A percentile compares a stretch with the other conserved stretches of the same genome.
Evolutionary conservation across 2,113 vertebrate genomes (phyloP).

Genomic region (Narcine bancroftii): DNA sequence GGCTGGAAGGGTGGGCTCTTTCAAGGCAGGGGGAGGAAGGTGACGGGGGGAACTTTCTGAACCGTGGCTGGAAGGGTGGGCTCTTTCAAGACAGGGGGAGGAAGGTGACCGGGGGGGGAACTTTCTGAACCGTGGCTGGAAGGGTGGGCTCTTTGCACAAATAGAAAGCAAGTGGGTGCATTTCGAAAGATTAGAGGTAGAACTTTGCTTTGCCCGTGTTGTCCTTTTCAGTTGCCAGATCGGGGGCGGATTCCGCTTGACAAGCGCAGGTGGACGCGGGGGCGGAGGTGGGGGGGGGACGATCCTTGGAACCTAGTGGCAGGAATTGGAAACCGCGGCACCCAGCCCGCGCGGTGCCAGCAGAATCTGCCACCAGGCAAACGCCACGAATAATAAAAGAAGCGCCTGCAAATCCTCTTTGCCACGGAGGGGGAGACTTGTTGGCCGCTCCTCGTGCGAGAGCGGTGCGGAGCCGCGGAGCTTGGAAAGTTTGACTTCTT

Average conservation of each 20-base stretch:
- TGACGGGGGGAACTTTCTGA: no score
- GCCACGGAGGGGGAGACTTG: background rate
- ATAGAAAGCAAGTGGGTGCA: background rate
- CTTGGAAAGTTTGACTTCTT: background rate
- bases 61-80: no score
- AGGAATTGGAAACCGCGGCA: background rate
- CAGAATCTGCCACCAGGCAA: slow-evolving; percentile 11
- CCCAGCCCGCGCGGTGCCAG: background rate
- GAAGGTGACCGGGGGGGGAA: no score
- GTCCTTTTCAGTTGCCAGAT: no score
- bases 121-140: background rate
- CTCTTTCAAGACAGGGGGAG: no score
- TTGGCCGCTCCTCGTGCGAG: no score
- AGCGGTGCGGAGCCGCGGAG: no score
- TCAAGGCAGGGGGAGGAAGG: no score
- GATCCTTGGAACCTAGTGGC: background rate
- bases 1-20: no score
- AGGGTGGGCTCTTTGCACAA: background rate
- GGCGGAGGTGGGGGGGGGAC: background rate
- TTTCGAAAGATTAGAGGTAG: background rate
- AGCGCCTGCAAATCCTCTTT: background rate
- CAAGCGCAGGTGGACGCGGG: background rate
- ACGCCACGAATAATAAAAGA: background rate
- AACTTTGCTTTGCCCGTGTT: no score
- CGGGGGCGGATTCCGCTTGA: background rate